Evolutionary conservation across 1,140 invertebrate genomes (phyloP), one percentile per base, ranked within the genome.

Genomic region (Teleopsis dalmanni): DNA sequence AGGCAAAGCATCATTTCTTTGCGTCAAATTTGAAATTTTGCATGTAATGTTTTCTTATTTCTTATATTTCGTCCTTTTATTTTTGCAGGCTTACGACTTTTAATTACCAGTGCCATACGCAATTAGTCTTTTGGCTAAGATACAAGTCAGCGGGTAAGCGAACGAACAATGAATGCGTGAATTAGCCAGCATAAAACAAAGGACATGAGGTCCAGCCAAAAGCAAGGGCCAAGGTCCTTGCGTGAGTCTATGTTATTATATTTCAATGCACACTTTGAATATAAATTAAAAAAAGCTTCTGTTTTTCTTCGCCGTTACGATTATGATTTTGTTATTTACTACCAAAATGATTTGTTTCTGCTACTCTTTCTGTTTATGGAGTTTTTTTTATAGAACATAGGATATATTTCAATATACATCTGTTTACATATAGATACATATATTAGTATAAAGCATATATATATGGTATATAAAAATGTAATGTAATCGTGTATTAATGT

Each of bases 61-160:
- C 19, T 53, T 55, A 53, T 44, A 33, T 60, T 55, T 52, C 25
- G 35, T 54, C 35, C 47, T 47, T 50, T 43, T 35, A 53, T 51
- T 49, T 46, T 44, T 35, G 25, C 38, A 67, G 65, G 64, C 65
- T 58, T 67, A 65, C 60, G 64, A 67, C 51, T 67, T 67, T 67
- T 67, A 67, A 67, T 67, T 66, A 58, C 59, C 50, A 36, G 49
- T 51, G 50, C 22, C 40, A 44, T 18, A 45, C 59, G 54, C 57
- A 52, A 55, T 63, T 64, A 56, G 59, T 58, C 43, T 43, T 43
- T n/a, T n/a, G n/a, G 26, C 41, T 29, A 7, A 7, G 16, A 21
- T 11, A 13, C n/a, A n/a, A n/a, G 9, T 11, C 41, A 21, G n/a
- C 31, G 41, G 25, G 9, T 27, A 29, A 48, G 2, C 18, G 22